A percentile compares a stretch with the other conserved stretches of the same genome.
phyloP scores from a whole-genome alignment of 2,113 vertebrate species.

The Thermophis baileyi region DNA sequence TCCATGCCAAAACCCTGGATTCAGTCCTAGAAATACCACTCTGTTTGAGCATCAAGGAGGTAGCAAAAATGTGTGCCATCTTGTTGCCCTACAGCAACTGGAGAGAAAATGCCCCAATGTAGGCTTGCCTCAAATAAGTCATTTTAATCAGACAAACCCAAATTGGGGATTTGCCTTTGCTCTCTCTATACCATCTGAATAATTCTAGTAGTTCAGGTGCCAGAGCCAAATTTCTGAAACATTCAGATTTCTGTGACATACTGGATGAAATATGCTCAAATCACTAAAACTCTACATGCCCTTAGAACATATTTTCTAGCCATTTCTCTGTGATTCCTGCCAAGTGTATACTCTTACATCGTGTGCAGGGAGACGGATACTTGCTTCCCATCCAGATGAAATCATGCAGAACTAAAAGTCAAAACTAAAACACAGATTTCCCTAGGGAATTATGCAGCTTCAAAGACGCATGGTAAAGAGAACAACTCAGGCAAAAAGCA shows the following conservation, averaged over 20 bases:
- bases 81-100: neutral
- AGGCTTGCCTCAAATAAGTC: neutral
- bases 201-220: neutral
- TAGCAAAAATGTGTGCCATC: neutral
- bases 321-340: neutral
- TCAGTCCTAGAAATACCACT: neutral
- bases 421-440: constrained; percentile 7
- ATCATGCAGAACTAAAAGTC: constrained; percentile 1
- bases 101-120: neutral
- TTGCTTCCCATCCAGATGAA: constrained; percentile 2
- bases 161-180: neutral
- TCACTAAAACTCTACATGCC: neutral
- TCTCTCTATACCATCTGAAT: neutral
- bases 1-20: neutral
- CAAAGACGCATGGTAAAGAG: neutral
- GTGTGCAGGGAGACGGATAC: neutral
- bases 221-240: neutral
- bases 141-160: neutral
- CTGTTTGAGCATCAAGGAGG: neutral
- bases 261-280: neutral
- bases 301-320: neutral
- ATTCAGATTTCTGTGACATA: neutral
- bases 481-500: neutral
- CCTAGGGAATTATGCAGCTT: neutral
- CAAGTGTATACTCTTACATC: neutral